phyloP scores from a whole-genome alignment of 2,888 invertebrate species.

The Cheilosia grossa region DNA sequence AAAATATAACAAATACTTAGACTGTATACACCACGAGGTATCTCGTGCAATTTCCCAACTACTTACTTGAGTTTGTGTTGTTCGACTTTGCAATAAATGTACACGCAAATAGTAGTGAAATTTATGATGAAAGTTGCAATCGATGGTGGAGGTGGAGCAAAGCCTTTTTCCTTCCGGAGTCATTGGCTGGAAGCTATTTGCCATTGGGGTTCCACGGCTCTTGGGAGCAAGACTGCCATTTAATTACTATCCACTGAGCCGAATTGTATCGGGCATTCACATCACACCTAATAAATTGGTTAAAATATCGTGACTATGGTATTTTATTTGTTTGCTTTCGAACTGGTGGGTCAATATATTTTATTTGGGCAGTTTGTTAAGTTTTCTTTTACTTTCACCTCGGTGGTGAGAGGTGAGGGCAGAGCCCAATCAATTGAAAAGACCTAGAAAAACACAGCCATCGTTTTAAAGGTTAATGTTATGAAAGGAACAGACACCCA shows the following conservation, averaged over 20 bases:
- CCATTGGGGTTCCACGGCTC: not conserved
- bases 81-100: slow-evolving; percentile 6
- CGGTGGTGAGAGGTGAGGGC: not conserved
- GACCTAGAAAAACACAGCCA: not conserved
- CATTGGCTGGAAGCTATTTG: slow-evolving; percentile 13
- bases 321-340: slow-evolving; percentile 17
- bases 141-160: not conserved
- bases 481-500: slow-evolving; percentile 10
- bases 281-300: slow-evolving; percentile 20
- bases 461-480: slow-evolving; percentile 23
- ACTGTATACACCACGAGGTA: slow-evolving; percentile 7
- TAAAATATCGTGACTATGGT: slow-evolving; percentile 31
- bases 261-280: slow-evolving; percentile 16
- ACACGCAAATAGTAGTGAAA: slow-evolving; percentile 25
- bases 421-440: not conserved
- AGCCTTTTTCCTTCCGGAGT: slow-evolving; percentile 25
- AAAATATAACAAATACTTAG: slow-evolving; percentile 2
- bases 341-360: slow-evolving; percentile 26
- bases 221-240: not conserved
- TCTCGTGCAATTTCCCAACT: slow-evolving; percentile 36
- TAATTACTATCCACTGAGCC: slow-evolving; percentile 34
- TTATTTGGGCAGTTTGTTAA: slow-evolving; percentile 4
- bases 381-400: slow-evolving; percentile 3
- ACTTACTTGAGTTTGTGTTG: slow-evolving; percentile 14
- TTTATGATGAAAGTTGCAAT: slow-evolving; percentile 20